A percentile compares a stretch with the other conserved stretches of the same genome.
These are phyloP conservation scores for Seladonia tumulorum DNA, from an alignment of 2,888 invertebrate genomes.

Conservation along the genomic window DNA sequence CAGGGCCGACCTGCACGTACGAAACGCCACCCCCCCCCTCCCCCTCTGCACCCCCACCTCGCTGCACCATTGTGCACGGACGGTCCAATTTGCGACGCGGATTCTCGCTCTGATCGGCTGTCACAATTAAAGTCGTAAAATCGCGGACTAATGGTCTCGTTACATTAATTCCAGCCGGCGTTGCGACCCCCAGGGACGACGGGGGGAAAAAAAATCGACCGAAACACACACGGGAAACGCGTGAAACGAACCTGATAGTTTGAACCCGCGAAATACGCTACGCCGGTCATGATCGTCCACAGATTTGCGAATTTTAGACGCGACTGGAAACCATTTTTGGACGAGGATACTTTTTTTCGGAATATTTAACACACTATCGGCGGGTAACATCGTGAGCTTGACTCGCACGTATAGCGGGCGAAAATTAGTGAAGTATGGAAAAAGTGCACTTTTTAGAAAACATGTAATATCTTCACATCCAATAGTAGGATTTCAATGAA, in stretches of 20 bases:
- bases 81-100: constrained; percentile 69
- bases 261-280: neutral
- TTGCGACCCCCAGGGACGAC: neutral
- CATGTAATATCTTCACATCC: too few relatives aligned
- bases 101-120: constrained; percentile 62
- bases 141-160: constrained; percentile 75
- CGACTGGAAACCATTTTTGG: neutral
- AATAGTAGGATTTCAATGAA: too few relatives aligned
- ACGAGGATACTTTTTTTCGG: too few relatives aligned
- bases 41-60: neutral
- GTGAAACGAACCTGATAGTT: neutral
- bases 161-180: constrained; percentile 71
- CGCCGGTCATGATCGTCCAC: neutral
- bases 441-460: too few relatives aligned
- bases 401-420: too few relatives aligned
- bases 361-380: too few relatives aligned
- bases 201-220: neutral
- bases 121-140: constrained; percentile 77
- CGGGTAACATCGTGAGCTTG: too few relatives aligned
- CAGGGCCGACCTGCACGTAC: constrained; percentile 58
- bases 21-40: constrained; percentile 35
- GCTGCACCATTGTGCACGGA: constrained; percentile 55
- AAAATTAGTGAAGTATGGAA: too few relatives aligned
- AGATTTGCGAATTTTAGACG: neutral
- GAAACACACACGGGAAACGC: constrained; percentile 6